Evolutionary conservation across 2,888 invertebrate species (phyloP).

Genomic region (Lasius fuliginosus): DNA sequence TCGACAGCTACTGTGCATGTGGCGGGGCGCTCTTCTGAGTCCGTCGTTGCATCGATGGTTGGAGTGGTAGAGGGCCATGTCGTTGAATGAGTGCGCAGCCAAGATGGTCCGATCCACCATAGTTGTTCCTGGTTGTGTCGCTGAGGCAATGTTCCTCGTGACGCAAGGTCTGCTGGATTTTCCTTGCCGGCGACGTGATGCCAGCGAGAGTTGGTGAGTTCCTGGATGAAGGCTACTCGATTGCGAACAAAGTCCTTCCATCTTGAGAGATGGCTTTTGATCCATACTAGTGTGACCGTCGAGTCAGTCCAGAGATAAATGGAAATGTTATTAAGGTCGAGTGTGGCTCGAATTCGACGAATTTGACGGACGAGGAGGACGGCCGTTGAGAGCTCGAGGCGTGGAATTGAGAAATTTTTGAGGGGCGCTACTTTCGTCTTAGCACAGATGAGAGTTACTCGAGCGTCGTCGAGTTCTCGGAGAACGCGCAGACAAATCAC

Average conservation of each 20-base stretch:
- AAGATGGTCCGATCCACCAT: background rate
- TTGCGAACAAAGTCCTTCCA: background rate
- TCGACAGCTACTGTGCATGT: too few relatives aligned
- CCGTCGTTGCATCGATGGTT: too few relatives aligned
- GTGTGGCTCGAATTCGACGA: background rate
- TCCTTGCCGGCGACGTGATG: background rate
- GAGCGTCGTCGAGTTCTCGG: background rate
- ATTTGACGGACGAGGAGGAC: background rate
- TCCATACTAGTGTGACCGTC: background rate
- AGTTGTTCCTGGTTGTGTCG: too few relatives aligned
- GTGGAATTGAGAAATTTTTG: background rate
- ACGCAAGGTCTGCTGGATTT: background rate
- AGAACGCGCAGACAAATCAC: background rate
- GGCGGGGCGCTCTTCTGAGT: too few relatives aligned
- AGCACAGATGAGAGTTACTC: background rate
- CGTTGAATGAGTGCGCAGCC: background rate
- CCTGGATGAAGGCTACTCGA: background rate
- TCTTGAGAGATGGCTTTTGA: background rate
- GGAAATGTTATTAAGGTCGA: background rate
- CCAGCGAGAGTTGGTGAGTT: background rate
- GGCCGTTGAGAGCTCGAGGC: background rate
- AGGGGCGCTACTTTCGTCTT: background rate
- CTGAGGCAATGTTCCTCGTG: background rate
- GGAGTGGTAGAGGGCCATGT: background rate
- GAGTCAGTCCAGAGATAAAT: background rate